phyloP scores from a whole-genome alignment of 2,888 invertebrate genomes.

The Ichneumon xanthorius region DNA sequence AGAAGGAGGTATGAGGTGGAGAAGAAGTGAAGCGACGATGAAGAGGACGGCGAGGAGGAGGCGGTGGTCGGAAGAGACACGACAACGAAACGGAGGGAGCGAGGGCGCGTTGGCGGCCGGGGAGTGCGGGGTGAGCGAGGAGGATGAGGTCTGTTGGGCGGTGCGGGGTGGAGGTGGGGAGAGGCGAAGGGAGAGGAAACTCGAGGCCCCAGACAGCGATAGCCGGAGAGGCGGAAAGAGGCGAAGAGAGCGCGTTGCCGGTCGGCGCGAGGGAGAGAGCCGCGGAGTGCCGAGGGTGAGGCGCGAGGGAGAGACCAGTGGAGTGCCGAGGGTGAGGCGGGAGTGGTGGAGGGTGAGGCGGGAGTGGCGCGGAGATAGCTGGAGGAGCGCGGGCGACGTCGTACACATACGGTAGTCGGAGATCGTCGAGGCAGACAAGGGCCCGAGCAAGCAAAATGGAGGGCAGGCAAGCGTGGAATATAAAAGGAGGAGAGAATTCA shows the following conservation, averaged over 20 bases:
- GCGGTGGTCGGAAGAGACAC: slow-evolving; percentile 51
- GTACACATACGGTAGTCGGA: slow-evolving; percentile 84
- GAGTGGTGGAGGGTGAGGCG: slow-evolving; percentile 33
- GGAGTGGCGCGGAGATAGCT: slow-evolving; percentile 69
- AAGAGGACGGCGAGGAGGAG: slow-evolving; percentile 65
- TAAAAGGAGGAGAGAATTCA: slow-evolving; percentile 84
- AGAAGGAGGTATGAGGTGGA: slow-evolving; percentile 68
- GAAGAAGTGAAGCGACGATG: slow-evolving; percentile 63
- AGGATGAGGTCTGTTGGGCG: background rate
- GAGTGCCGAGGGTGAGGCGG: too few species aligned
- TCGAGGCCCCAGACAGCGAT: slow-evolving; percentile 56
- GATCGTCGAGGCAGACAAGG: slow-evolving; percentile 84
- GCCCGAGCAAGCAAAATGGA: slow-evolving; percentile 83
- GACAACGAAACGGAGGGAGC: slow-evolving; percentile 48
- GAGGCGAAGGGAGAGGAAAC: slow-evolving; percentile 34
- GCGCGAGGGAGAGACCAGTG: too few species aligned
- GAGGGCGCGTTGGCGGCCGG: slow-evolving; percentile 68
- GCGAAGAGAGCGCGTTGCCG: slow-evolving; percentile 55
- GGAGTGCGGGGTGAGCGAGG: background rate
- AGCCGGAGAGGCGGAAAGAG: slow-evolving; percentile 43
- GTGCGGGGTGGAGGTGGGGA: too few species aligned
- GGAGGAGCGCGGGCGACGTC: slow-evolving; percentile 71
- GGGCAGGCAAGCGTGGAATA: slow-evolving; percentile 84
- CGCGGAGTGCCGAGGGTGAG: too few species aligned
- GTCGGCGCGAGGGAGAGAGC: slow-evolving; percentile 50